phyloP scores from a whole-genome alignment of 2,113 vertebrate genomes.

The Odobenus rosmarus region DNA sequence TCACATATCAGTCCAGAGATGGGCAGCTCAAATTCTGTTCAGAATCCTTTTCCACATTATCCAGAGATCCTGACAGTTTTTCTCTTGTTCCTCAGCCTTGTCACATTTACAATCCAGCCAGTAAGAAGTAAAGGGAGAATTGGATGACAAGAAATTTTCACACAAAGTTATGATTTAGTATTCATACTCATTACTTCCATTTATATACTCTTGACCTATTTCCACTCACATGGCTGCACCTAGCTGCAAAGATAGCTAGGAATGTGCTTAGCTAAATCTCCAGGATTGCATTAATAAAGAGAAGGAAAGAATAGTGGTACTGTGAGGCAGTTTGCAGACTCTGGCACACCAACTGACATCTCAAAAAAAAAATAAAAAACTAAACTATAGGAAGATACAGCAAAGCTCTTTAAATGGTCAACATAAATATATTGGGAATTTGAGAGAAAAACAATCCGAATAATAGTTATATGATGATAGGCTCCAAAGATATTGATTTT shows the following conservation, averaged over 20 bases:
- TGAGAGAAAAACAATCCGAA: background rate
- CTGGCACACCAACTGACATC: background rate
- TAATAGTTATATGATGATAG: background rate
- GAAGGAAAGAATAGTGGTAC: background rate
- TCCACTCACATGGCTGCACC: background rate
- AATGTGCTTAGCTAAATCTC: background rate
- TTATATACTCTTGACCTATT: background rate
- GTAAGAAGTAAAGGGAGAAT: background rate
- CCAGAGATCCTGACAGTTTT: no score
- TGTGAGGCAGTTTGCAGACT: background rate
- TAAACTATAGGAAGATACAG: background rate
- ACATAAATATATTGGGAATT: background rate
- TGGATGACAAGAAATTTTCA: background rate
- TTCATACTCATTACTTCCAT: background rate
- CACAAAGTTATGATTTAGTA: background rate
- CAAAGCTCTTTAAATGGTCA: background rate
- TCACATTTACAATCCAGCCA: background rate
- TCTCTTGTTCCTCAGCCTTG: background rate
- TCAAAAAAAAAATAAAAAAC: background rate
- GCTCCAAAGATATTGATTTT: constrained; percentile 17
- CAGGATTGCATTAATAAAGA: background rate
- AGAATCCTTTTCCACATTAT: background rate
- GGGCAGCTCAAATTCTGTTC: background rate
- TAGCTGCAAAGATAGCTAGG: background rate
- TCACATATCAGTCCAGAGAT: background rate